phyloP scores from a whole-genome alignment of 2,797 vertebrate species.

The Ctenopoma kingsleyae region DNA sequence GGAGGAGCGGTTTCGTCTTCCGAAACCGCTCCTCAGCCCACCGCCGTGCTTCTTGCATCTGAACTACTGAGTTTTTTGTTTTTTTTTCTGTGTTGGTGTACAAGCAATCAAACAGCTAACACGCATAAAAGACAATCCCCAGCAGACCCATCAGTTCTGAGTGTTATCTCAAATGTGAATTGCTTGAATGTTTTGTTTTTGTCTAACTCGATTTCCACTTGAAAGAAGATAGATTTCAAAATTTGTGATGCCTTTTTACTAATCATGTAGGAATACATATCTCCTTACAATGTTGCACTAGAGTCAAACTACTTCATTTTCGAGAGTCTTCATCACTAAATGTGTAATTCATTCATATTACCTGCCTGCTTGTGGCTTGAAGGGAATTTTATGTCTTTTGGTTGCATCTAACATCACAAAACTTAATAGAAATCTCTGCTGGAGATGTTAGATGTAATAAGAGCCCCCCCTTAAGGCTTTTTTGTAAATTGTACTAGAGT shows the following conservation, averaged over 20 bases:
- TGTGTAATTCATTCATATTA: not conserved
- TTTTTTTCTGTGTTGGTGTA: conserved; percentile 22
- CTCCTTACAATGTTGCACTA: not conserved
- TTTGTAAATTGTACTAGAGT: not conserved
- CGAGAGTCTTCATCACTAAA: not conserved
- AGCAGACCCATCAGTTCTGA: conserved; percentile 11
- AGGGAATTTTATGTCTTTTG: not conserved
- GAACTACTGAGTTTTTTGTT: conserved; percentile 38
- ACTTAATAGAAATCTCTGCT: not conserved
- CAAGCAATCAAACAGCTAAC: conserved; percentile 45
- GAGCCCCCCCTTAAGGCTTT: not conserved
- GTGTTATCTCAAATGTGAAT: conserved; percentile 25
- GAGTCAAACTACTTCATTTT: not conserved
- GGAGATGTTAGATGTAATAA: not conserved
- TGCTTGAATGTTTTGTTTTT: conserved; percentile 3
- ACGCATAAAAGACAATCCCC: conserved; percentile 25
- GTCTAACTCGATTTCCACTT: conserved; percentile 9
- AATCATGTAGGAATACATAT: not conserved
- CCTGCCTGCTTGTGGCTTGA: not conserved
- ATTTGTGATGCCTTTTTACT: not conserved
- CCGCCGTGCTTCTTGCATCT: conserved; percentile 21
- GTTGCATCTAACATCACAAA: not conserved
- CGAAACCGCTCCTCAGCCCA: conserved; percentile 1
- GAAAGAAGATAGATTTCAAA: conserved; percentile 4
- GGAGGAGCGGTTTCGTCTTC: conserved; percentile 22